Percentiles rank a stretch among this genome's conserved stretches.
Conservation (phyloP, 1,140 invertebrate species). For the Theocolax elegans region DNA sequence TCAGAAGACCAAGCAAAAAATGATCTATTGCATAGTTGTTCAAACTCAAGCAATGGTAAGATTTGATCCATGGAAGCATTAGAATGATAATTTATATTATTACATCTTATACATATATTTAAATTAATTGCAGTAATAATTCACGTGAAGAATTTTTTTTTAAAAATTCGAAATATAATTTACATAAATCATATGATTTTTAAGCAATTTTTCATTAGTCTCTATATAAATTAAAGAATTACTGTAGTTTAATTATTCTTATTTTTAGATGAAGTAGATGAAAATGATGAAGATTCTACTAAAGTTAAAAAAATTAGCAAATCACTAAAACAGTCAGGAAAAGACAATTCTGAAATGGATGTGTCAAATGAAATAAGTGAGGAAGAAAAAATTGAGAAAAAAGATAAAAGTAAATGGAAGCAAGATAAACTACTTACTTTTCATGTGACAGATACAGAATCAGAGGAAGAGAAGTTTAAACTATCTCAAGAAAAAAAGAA, state of each 20-base stretch:
- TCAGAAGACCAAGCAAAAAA: conserved; percentile 52
- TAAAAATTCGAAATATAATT: conserved; percentile 1
- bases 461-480: conserved; percentile 51
- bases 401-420: conserved; percentile 55
- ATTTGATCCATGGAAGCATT: too few species aligned
- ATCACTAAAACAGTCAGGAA: conserved; percentile 16
- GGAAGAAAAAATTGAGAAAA: conserved; percentile 33
- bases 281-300: neutral
- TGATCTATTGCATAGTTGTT: conserved; percentile 50
- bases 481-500: conserved; percentile 46
- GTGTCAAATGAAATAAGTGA: conserved; percentile 19
- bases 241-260: too few species aligned
- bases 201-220: too few species aligned
- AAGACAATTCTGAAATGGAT: neutral
- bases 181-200: too few species aligned
- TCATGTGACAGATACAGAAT: conserved; percentile 56
- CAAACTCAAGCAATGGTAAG: conserved; percentile 54
- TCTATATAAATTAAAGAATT: neutral
- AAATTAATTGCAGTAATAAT: neutral
- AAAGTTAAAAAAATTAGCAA: neutral
- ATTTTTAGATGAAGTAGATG: neutral
- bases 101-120: neutral
- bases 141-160: neutral
- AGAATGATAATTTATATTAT: too few species aligned
- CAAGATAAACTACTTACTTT: conserved; percentile 55